Base-by-base conservation (phyloP, 2,888 invertebrate genomes). In the Drosophila birchii region DNA sequence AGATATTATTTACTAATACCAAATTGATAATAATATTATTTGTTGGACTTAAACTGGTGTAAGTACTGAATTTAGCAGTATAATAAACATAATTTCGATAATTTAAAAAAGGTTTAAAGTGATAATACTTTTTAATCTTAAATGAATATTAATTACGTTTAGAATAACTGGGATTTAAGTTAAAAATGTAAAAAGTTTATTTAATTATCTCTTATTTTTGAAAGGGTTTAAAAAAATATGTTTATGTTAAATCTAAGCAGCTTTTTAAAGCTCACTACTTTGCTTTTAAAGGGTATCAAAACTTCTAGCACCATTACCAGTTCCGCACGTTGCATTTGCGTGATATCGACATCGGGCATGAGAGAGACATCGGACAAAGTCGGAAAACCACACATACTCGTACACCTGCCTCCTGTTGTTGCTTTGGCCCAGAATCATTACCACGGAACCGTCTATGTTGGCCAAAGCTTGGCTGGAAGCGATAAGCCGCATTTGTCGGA, bases 361-460 rank as follows among this genome's bases (percentile, higher is more conserved):
- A 38, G 36, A 34, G 60, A 63, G 16, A 26, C 41, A 39, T 68
- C 12, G 43, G 36, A 20, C 34, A 34, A 41, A 54, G 16, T 55
- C 39, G 16, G 39, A 26, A 54, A n/a, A 16, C 38, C 29, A 14
- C 41, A 61, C 32, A 55, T 32, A 16, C 59, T 55, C n/a, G 32
- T n/a, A 34, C 41, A 60, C 62, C 62, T 45, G 45, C 29, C 29
- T 34, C 32, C 16, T 45, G 43, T 11, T 54, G 39, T 11, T 54
- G 39, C 39, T 18, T 16, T 16, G 44, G 4, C 12, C 26, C 20
- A 5, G n/a, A 69, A 53, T 58, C 36, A 39, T 63, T 60, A 44
- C 64, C 53, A 71, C 68, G 47, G 67, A 78, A 58, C 29, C 69
- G 64, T 49, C 80, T 80, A 63, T 66, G 63, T 67, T 54, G 54